phyloP scores from a whole-genome alignment of 64 coral and sea anemone genomes.

The Acropora yongei region DNA sequence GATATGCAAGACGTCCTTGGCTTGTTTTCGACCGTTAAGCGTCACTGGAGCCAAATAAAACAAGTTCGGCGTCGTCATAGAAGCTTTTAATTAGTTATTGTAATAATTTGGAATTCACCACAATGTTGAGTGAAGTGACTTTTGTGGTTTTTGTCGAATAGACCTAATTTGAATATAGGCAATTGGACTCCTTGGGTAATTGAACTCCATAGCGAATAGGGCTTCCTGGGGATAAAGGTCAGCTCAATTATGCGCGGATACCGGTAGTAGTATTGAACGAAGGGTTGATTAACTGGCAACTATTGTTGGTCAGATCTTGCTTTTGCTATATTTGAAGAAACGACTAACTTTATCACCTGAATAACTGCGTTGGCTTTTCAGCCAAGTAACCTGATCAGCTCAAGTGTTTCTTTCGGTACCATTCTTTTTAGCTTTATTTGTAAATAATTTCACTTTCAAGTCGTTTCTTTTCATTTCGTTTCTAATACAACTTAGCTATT shows the following conservation, averaged over 20 bases:
- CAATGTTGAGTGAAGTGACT: neutral
- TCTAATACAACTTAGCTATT: neutral
- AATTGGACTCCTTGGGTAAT: neutral
- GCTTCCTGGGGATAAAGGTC: neutral
- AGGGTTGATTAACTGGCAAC: neutral
- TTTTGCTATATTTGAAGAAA: slow-evolving; percentile 12
- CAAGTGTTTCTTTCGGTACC: neutral
- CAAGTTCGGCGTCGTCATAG: neutral
- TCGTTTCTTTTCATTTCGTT: neutral
- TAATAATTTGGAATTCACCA: neutral
- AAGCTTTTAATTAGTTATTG: slow-evolving; percentile 12
- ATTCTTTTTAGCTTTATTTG: neutral
- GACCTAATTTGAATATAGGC: too few species aligned
- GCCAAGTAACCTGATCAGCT: neutral
- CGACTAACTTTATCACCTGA: neutral
- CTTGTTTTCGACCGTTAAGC: slow-evolving; percentile 29
- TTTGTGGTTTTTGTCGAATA: neutral
- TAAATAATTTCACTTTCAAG: slow-evolving; percentile 1
- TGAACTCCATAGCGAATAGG: too few species aligned
- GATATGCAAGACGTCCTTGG: neutral
- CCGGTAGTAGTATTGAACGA: neutral
- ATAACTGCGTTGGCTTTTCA: neutral
- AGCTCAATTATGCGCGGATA: too few species aligned
- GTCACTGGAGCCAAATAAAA: neutral
- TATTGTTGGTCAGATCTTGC: neutral